Base-by-base conservation (phyloP, 2,113 vertebrate genomes). In the Orthonyx spaldingii region DNA sequence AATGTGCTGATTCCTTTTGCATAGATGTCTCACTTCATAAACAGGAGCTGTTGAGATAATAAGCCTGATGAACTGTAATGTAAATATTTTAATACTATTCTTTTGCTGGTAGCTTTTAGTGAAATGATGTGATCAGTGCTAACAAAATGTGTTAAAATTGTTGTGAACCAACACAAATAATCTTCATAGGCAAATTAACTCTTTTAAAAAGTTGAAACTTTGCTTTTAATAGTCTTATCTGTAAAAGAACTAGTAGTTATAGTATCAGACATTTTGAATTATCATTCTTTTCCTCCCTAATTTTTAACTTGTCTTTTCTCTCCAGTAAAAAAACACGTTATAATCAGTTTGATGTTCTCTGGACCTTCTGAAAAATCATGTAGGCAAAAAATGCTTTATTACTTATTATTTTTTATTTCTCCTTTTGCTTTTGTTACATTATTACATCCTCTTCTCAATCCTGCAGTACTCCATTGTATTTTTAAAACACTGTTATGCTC, bases 11-110 rank as follows among this genome's bases (percentile, higher is more conserved):
- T 81, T 88, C 41, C 44, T 84, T 93, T 68, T 92, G 64, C 55
- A 12, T 50, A 78, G 56, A 74, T 39, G 37, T 89, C 56, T 87
- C 39, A 37, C 76, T 89, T 89, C 47, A 60, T 56, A 81, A 87
- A 78, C 26, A 86, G 64, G 81, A 59, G 42, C 80, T 84, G 61
- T 71, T 84, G 30, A 87, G 79, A 87, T 88, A 92, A 78, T 74
- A 77, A 82, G 72, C 59, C 35, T 89, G 52, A 59, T 84, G 46
- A 87, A 57, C 87, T 94, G 79, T 84, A 85, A 88, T 55, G 59
- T 89, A 94, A 96, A 96, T 91, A 94, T 96, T 95, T 94, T 80
- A 91, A 68, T 79, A 68, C 16, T 53, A 27, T 78, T 78, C 23
- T 76, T 83, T 79, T 84, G 16, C 74, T 77, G 21, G 60, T 85